phyloP scores from a whole-genome alignment of 2,888 invertebrate genomes.

The Conops quadrifasciatus region DNA sequence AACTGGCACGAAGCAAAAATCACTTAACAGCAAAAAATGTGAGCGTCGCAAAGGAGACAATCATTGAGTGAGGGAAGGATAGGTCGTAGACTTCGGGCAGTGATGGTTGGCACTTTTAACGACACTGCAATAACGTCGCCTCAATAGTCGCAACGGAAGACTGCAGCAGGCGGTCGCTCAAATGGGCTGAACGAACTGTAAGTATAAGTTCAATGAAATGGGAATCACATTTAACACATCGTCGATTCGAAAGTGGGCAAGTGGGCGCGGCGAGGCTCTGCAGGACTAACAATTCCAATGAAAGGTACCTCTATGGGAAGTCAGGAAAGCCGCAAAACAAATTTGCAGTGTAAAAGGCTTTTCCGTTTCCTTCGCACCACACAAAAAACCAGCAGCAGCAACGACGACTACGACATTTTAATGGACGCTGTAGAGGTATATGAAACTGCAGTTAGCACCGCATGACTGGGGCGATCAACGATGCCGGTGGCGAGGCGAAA shows the following conservation, averaged over 20 bases:
- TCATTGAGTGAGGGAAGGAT: not conserved
- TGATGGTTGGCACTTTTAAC: constrained; percentile 2
- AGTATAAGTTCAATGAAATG: not conserved
- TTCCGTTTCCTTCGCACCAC: constrained; percentile 3
- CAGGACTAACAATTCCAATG: not conserved
- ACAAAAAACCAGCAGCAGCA: not conserved
- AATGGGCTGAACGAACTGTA: not conserved
- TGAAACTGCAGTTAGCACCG: constrained; percentile 12
- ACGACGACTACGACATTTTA: not conserved
- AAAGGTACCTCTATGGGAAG: not conserved
- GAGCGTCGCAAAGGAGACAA: not conserved
- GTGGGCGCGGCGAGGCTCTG: not conserved
- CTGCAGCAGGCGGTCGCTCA: too few species aligned
- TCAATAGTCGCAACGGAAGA: too few species aligned
- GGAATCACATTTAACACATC: not conserved
- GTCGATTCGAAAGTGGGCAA: not conserved
- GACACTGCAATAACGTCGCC: not conserved
- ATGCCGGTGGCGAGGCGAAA: not conserved
- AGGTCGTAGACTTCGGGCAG: not conserved
- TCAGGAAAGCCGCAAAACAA: constrained; percentile 17
- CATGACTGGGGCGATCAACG: not conserved
- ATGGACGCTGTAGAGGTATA: not conserved
- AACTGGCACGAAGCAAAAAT: not conserved
- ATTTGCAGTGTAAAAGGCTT: constrained; percentile 14
- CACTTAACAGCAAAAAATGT: not conserved